A percentile compares a stretch with the other conserved stretches of the same genome.
These are phyloP conservation scores for Amphimedon queenslandica DNA, from an alignment of 37 sponge, comb jelly and placozoan genomes.

Conservation along the genomic window DNA sequence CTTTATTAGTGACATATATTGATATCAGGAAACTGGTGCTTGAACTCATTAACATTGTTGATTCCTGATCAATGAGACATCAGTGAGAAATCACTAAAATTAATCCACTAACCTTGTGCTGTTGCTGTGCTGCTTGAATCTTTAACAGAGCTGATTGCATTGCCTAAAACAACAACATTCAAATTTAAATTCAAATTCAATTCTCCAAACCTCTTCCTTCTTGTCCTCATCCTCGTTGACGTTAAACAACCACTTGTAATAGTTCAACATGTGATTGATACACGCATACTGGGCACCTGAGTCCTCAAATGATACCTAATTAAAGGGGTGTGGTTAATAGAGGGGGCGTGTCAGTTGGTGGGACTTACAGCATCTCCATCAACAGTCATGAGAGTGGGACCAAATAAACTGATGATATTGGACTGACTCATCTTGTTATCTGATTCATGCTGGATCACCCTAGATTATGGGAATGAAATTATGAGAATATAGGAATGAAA, in stretches of 20 bases:
- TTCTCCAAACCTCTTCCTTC: constrained; percentile 42
- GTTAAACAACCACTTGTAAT: constrained; percentile 67
- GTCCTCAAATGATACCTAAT: constrained; percentile 33
- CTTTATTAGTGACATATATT: constrained; percentile 43
- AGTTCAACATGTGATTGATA: constrained; percentile 42
- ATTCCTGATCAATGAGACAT: background rate
- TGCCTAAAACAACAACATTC: constrained; percentile 15
- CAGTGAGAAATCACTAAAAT: background rate
- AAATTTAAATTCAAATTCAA: background rate
- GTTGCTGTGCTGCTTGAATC: constrained; percentile 5
- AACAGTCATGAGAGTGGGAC: constrained; percentile 83
- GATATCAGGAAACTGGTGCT: constrained; percentile 42
- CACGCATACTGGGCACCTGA: constrained; percentile 36
- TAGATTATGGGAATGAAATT: constrained; percentile 5
- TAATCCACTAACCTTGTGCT: background rate
- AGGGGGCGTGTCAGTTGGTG: too few relatives aligned
- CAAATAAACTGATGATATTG: constrained; percentile 65
- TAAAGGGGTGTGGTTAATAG: background rate
- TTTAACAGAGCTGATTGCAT: constrained; percentile 34
- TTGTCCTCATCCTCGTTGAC: constrained; percentile 44
- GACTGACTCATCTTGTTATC: constrained; percentile 69
- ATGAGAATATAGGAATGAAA: too few relatives aligned
- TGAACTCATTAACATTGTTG: background rate
- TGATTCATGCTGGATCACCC: constrained; percentile 39
- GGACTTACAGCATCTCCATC: constrained; percentile 67